A percentile compares a stretch with the other conserved stretches of the same genome.
phyloP scores from a whole-genome alignment of 2,888 invertebrate genomes.

The Ophion obscuratus region DNA sequence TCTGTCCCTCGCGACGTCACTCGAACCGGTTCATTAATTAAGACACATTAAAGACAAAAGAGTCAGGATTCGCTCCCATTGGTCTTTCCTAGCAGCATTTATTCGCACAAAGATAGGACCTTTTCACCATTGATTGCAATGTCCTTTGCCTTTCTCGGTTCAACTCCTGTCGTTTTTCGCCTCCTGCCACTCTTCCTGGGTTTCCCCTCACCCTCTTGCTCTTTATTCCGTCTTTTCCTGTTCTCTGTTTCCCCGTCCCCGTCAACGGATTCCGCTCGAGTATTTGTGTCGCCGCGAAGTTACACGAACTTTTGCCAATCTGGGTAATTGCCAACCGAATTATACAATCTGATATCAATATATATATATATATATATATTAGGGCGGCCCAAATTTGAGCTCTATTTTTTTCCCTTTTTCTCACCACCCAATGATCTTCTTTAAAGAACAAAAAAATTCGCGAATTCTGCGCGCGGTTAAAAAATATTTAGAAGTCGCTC shows the following conservation, averaged over 20 bases:
- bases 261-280: slow-evolving; percentile 16
- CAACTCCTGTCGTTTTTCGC: neutral
- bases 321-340: slow-evolving; percentile 63
- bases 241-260: neutral
- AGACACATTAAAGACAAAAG: slow-evolving; percentile 50
- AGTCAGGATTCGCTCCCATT: slow-evolving; percentile 1
- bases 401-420: too few relatives aligned
- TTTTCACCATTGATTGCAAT: slow-evolving; percentile 37
- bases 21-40: slow-evolving; percentile 57
- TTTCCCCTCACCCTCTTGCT: neutral
- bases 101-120: slow-evolving; percentile 26
- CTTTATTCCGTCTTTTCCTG: neutral
- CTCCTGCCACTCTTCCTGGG: neutral
- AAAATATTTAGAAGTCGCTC: too few relatives aligned
- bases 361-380: too few relatives aligned
- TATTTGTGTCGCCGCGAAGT: slow-evolving; percentile 30
- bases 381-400: too few relatives aligned
- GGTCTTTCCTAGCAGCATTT: neutral
- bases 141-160: neutral
- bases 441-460: too few relatives aligned
- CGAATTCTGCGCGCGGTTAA: too few relatives aligned
- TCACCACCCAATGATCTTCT: too few relatives aligned
- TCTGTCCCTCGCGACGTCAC: slow-evolving; percentile 34
- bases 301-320: slow-evolving; percentile 62
- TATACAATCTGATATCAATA: slow-evolving; percentile 31